Percentiles rank a stretch among this genome's conserved stretches.
Conservation (phyloP, 2,888 invertebrate genomes). For the Platycnemis pennipes region DNA sequence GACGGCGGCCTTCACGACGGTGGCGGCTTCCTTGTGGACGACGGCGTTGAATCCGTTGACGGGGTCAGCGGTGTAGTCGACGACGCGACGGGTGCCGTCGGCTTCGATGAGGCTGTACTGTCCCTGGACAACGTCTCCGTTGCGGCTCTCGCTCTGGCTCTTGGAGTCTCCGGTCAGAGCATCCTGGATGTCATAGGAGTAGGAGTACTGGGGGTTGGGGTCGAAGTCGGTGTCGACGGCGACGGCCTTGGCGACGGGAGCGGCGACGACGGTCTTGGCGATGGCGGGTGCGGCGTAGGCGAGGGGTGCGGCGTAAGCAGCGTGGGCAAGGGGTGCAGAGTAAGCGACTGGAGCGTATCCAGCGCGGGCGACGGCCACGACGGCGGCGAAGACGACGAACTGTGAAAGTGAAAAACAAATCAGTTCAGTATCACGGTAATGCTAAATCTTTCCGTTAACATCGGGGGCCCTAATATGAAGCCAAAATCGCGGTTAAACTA, state of each 20-base stretch:
- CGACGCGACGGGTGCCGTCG: conserved; percentile 76
- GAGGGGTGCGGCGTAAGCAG: conserved; percentile 69
- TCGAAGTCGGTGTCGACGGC: conserved; percentile 70
- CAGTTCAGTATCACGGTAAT: no score
- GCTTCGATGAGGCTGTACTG: conserved; percentile 76
- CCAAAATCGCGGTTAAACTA: no score
- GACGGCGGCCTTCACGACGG: conserved; percentile 70
- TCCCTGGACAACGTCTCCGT: conserved; percentile 76
- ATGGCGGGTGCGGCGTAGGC: conserved; percentile 73
- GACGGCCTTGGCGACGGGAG: conserved; percentile 66
- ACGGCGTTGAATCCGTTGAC: conserved; percentile 77
- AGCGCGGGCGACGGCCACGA: conserved; percentile 67
- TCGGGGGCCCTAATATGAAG: no score
- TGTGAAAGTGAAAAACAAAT: background rate
- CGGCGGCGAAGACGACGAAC: conserved; percentile 67
- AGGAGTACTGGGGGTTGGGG: conserved; percentile 73
- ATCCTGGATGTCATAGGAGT: conserved; percentile 73
- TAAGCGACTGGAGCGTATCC: conserved; percentile 38
- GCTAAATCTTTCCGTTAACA: no score
- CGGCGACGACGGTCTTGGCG: conserved; percentile 73
- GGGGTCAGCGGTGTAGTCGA: conserved; percentile 77
- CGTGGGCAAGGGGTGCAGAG: conserved; percentile 58
- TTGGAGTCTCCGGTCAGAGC: conserved; percentile 76
- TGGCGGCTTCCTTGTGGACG: conserved; percentile 75
- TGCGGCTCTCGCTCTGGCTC: conserved; percentile 75